These are phyloP conservation scores for Melanotaenia duboulayi DNA, from an alignment of 2,113 vertebrate species.

Conservation along the genomic window DNA sequence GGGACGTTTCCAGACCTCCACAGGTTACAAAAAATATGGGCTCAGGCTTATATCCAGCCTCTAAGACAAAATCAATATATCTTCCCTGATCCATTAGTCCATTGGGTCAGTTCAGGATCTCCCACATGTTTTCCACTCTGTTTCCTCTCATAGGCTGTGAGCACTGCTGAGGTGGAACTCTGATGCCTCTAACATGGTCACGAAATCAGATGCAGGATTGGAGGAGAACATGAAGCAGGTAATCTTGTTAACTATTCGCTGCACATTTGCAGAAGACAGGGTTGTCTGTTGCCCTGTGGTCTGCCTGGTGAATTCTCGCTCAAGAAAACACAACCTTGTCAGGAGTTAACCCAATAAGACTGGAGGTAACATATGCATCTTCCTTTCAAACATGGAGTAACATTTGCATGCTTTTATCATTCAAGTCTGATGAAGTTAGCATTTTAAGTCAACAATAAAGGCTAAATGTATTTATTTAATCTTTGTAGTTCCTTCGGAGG, in stretches of 20 bases:
- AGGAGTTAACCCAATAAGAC: not conserved
- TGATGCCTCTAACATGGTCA: conserved; percentile 30
- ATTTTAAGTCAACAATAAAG: not conserved
- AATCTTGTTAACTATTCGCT: conserved; percentile 54
- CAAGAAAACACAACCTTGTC: conserved; percentile 22
- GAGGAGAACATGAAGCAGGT: conserved; percentile 30
- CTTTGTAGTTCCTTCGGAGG: not conserved
- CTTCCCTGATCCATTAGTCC: not conserved
- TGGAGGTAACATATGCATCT: not conserved
- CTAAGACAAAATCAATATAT: not conserved
- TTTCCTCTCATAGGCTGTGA: conserved; percentile 17
- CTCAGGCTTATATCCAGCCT: not conserved
- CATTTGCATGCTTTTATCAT: not conserved
- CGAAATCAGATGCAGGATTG: conserved; percentile 49
- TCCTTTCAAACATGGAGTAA: not conserved
- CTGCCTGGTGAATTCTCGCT: conserved; percentile 7
- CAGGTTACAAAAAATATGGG: no score
- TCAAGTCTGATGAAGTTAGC: not conserved
- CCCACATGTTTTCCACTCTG: not conserved
- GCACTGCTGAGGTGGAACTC: conserved; percentile 23
- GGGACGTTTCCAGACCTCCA: no score
- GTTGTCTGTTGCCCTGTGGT: conserved; percentile 36
- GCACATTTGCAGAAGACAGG: conserved; percentile 34
- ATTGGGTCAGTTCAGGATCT: conserved; percentile 24
- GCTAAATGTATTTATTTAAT: not conserved